Percentiles rank a stretch among this genome's conserved stretches.
Evolutionary conservation across 2,113 vertebrate species (phyloP).

Genomic region (Epinephelus fuscoguttatus): DNA sequence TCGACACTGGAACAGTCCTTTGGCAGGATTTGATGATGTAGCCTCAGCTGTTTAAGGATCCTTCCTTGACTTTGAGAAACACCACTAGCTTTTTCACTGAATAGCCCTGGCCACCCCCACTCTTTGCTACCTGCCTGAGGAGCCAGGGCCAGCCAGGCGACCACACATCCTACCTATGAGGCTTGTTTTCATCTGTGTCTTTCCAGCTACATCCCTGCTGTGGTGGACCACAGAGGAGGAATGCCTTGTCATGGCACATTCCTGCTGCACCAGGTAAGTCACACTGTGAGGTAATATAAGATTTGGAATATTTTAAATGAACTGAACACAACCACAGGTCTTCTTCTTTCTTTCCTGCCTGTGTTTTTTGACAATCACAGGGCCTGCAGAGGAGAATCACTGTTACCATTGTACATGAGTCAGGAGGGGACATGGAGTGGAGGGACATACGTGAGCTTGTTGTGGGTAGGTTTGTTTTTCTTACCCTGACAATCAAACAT

Average conservation of each 20-base stretch:
- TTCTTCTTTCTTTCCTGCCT: background rate
- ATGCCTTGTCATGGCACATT: slow-evolving; percentile 97
- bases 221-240: slow-evolving; percentile 96
- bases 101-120: no score
- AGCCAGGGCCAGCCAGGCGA: no score
- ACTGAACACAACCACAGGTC: background rate
- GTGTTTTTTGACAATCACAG: slow-evolving; percentile 74
- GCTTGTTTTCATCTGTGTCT: slow-evolving; percentile 22
- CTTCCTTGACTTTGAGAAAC: no score
- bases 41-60: no score
- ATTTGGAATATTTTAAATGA: background rate
- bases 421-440: slow-evolving; percentile 92
- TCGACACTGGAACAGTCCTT: no score
- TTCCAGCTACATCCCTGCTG: slow-evolving; percentile 93
- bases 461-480: slow-evolving; percentile 88
- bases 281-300: slow-evolving; percentile 2
- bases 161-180: background rate
- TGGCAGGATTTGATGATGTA: no score
- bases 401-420: slow-evolving; percentile 95
- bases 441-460: slow-evolving; percentile 96
- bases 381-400: slow-evolving; percentile 97
- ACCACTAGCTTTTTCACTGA: no score
- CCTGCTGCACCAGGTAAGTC: slow-evolving; percentile 94
- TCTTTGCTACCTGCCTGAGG: no score
- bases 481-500: background rate